These are phyloP conservation scores for Tolmerus cingulatus DNA, from an alignment of 2,888 invertebrate species.

Conservation along the genomic window DNA sequence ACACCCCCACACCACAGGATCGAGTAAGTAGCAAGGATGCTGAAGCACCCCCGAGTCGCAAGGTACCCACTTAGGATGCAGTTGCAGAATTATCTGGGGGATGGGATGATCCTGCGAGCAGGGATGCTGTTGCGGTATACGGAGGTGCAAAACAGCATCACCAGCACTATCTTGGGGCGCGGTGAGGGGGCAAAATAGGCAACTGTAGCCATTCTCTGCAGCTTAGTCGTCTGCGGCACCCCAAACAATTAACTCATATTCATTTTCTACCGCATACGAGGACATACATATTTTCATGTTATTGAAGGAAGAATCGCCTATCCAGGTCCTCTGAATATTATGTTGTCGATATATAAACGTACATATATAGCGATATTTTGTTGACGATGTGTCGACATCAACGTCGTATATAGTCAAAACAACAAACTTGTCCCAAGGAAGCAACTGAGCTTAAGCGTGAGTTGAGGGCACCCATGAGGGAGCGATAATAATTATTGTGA, in stretches of 20 bases:
- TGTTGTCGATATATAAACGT: neutral
- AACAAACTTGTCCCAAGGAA: neutral
- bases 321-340: neutral
- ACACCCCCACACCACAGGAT: neutral
- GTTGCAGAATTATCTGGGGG: neutral
- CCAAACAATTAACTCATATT: slow-evolving; percentile 41
- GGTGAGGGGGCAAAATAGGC: neutral
- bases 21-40: slow-evolving; percentile 12
- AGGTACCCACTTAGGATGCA: slow-evolving; percentile 26
- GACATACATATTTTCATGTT: slow-evolving; percentile 29
- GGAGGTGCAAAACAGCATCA: slow-evolving; percentile 7
- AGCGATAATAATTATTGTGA: slow-evolving; percentile 7
- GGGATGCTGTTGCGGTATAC: neutral
- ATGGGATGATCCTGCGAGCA: too few species aligned
- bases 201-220: neutral
- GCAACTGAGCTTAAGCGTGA: neutral
- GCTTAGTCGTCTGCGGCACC: slow-evolving; percentile 27
- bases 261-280: slow-evolving; percentile 5
- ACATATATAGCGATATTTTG: neutral
- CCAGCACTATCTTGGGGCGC: neutral
- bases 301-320: slow-evolving; percentile 7
- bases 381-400: neutral
- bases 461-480: slow-evolving; percentile 6
- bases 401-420: neutral
- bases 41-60: neutral